Evolutionary conservation across 2,888 invertebrate species (phyloP), one percentile per base, ranked within the genome.

Genomic region (Plebejus argus): DNA sequence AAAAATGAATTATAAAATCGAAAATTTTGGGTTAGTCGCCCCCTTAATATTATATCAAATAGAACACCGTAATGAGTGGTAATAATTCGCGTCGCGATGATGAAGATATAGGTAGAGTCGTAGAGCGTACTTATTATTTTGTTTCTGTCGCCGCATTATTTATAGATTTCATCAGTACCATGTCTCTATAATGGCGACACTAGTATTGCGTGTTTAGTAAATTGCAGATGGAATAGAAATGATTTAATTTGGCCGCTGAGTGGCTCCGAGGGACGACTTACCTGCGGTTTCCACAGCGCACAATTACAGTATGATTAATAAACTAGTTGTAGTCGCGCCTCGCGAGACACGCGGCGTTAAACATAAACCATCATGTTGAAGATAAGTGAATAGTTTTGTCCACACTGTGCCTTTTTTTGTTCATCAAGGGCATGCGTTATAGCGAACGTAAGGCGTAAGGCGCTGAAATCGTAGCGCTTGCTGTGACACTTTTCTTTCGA

Each of bases 221-320:
- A 89, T 89, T 86, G 86, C 86, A 86, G 83, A 84, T 88, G 84
- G 90, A 91, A 90, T 88, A 89, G 90, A 91, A 91, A 92, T 92
- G 90, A 91, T 92, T 92, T 92, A 90, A 92, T 92, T 92, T 89
- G 83, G 85, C 85, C 84, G 85, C 83, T 83, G 88, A 88, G 89
- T 88, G 89, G 85, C 83, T 85, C 85, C 80, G 84, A 87, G 89
- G 89, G 89, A 87, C 85, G 81, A 82, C 80, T 82, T 80, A 81
- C 82, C 79, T 82, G 83, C 79, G 83, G 83, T 82, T 79, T 77
- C 78, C 79, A 78, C 76, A 82, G 80, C 76, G 71, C 78, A 79
- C 72, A 78, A 66, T 71, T 75, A 75, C 79, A 79, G 80, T 70
- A 76, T 56, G 58, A 70, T 66, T 76, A 76, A 76, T 79, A 18